Percentiles rank a stretch among this genome's conserved stretches.
Evolutionary conservation across 2,113 vertebrate genomes (phyloP).

Genomic region (Lampris megalopsis): DNA sequence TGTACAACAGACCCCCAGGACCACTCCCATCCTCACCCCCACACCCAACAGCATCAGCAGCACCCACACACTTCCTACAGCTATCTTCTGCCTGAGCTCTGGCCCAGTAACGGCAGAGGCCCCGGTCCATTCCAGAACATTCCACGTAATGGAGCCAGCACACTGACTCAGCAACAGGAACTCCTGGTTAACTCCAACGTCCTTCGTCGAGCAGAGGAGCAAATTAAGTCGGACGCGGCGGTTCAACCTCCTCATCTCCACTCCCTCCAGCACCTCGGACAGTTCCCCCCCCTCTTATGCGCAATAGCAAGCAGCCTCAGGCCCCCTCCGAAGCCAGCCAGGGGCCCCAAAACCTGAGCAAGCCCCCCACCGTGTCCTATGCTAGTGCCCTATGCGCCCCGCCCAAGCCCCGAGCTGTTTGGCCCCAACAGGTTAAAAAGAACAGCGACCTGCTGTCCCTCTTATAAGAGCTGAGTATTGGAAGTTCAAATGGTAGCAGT

Average conservation of each 20-base stretch:
- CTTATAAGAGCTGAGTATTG: no score
- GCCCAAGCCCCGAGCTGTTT: slow-evolving; percentile 85
- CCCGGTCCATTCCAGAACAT: slow-evolving; percentile 89
- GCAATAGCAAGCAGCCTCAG: no score
- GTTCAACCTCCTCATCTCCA: slow-evolving; percentile 80
- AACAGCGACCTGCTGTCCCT: no score
- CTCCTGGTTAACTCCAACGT: slow-evolving; percentile 87
- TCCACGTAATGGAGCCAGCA: slow-evolving; percentile 92
- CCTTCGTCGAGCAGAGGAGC: slow-evolving; percentile 55
- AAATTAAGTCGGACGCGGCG: slow-evolving; percentile 65
- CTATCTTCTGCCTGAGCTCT: slow-evolving; percentile 87
- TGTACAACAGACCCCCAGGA: slow-evolving; percentile 87
- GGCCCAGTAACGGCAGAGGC: slow-evolving; percentile 85
- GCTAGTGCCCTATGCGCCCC: slow-evolving; percentile 91
- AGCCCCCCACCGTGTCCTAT: slow-evolving; percentile 85
- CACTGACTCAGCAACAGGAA: slow-evolving; percentile 58
- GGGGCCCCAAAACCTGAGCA: no score
- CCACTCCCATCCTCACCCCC: slow-evolving; percentile 77
- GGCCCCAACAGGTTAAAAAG: no score
- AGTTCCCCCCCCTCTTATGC: no score
- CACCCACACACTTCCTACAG: slow-evolving; percentile 42
- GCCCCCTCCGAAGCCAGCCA: no score
- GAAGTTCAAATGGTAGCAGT: no score
- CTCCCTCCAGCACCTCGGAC: slow-evolving; percentile 82
- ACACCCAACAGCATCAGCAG: slow-evolving; percentile 83